These are phyloP conservation scores for Prietella phreatophila DNA, from an alignment of 2,113 vertebrate genomes.

Conservation along the genomic window DNA sequence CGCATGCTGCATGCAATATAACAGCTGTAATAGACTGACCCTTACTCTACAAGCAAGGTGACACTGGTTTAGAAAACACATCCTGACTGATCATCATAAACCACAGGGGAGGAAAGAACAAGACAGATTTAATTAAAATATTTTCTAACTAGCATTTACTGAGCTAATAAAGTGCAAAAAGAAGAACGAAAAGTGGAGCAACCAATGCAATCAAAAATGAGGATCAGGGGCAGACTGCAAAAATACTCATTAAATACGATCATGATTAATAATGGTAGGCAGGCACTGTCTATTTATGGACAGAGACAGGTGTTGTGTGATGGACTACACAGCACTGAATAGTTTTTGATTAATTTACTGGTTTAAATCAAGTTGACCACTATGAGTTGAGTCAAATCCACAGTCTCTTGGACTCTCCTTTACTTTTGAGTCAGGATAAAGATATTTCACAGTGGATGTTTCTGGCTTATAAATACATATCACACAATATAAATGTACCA, in stretches of 20 bases:
- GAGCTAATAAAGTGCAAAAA: background rate
- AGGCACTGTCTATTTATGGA: background rate
- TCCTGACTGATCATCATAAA: background rate
- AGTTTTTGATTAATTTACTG: background rate
- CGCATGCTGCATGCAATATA: background rate
- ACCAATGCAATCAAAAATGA: background rate
- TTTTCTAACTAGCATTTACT: background rate
- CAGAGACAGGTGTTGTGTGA: background rate
- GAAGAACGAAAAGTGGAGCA: background rate
- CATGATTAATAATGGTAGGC: background rate
- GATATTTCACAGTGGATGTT: no score
- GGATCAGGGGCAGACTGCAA: background rate
- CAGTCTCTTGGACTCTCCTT: no score
- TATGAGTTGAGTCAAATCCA: background rate
- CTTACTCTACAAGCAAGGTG: background rate
- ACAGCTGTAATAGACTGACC: background rate
- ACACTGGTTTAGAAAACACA: background rate
- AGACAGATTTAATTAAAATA: background rate
- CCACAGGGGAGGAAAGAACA: background rate
- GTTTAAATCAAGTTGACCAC: background rate
- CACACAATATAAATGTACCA: no score
- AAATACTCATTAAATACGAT: background rate
- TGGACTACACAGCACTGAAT: background rate
- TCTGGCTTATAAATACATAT: no score
- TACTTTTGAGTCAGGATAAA: no score